Conservation (phyloP, 2,888 invertebrate species). For the Lasiommata megera region DNA sequence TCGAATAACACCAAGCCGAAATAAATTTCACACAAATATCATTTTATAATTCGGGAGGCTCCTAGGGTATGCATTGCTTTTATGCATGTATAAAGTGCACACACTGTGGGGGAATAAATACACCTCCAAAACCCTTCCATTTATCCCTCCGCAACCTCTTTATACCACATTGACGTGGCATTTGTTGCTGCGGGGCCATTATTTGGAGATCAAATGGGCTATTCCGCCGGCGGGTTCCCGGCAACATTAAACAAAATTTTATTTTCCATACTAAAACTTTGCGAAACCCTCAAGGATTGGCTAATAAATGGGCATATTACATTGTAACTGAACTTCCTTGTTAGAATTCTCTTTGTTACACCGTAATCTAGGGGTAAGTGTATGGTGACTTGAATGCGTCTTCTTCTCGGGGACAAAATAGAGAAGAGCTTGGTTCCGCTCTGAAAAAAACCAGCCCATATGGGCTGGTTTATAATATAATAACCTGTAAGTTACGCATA, state of each 20-base stretch:
- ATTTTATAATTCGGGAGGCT: no score
- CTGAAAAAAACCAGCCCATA: no score
- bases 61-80: no score
- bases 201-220: slow-evolving; percentile 66
- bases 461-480: no score
- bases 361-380: background rate
- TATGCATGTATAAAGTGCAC: no score
- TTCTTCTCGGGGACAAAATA: no score
- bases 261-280: slow-evolving; percentile 50
- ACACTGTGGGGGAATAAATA: no score
- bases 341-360: slow-evolving; percentile 17
- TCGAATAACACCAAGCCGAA: no score
- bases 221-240: slow-evolving; percentile 47
- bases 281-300: slow-evolving; percentile 53
- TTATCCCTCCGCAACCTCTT: slow-evolving; percentile 39
- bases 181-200: slow-evolving; percentile 57
- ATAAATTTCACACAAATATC: no score
- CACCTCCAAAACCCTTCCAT: background rate
- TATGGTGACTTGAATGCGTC: background rate
- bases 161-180: slow-evolving; percentile 56
- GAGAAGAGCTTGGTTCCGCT: no score
- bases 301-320: slow-evolving; percentile 31
- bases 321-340: slow-evolving; percentile 24
- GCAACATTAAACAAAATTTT: slow-evolving; percentile 62
- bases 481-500: no score